These are phyloP conservation scores for Lineus longissimus DNA, from an alignment of 1,140 invertebrate genomes.

Conservation along the genomic window DNA sequence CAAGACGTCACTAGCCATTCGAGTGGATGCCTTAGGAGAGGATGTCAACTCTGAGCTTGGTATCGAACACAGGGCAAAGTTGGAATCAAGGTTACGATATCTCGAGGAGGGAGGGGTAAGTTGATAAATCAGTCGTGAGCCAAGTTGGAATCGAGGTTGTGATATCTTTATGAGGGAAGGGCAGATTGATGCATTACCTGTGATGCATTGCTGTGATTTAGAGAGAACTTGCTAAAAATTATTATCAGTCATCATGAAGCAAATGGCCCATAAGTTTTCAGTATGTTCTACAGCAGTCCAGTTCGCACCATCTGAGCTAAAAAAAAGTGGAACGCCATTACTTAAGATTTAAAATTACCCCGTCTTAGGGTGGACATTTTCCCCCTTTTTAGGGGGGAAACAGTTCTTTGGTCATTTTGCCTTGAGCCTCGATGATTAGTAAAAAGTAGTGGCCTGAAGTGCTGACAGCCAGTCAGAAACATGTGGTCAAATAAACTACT, in stretches of 20 bases:
- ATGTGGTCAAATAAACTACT: too few relatives aligned
- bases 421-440: too few relatives aligned
- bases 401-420: too few relatives aligned
- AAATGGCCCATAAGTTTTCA: too few relatives aligned
- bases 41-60: constrained; percentile 75
- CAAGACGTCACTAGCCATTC: constrained; percentile 86
- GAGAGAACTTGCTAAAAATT: background rate
- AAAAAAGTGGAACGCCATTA: too few relatives aligned
- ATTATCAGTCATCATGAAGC: constrained; percentile 6
- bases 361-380: too few relatives aligned
- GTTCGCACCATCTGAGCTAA: background rate
- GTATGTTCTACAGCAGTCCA: too few relatives aligned
- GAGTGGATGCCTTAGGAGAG: constrained; percentile 95
- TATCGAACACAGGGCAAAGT: constrained; percentile 78
- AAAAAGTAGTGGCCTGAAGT: too few relatives aligned
- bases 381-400: too few relatives aligned
- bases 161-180: background rate
- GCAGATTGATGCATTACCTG: background rate
- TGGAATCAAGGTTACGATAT: constrained; percentile 72
- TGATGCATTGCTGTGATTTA: too few relatives aligned
- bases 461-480: too few relatives aligned
- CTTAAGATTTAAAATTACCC: too few relatives aligned
- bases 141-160: background rate
- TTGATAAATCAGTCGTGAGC: constrained; percentile 5
- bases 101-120: constrained; percentile 81